phyloP scores from a whole-genome alignment of 2,888 invertebrate species.

The Alloplasta piceator region DNA sequence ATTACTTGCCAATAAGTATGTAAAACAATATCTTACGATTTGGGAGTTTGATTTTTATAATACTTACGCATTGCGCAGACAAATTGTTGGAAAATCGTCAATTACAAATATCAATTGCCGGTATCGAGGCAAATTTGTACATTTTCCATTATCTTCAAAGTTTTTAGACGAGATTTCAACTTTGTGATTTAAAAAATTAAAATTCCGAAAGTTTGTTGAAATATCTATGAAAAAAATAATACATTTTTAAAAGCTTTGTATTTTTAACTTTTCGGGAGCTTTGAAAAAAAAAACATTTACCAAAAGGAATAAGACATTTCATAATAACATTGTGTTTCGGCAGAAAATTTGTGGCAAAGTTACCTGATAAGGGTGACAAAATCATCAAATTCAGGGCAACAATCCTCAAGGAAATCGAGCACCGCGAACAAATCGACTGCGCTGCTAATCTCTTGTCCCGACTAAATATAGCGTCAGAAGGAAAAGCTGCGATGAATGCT shows the following conservation, averaged over 20 bases:
- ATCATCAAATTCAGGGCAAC: constrained; percentile 84
- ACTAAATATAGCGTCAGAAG: constrained; percentile 83
- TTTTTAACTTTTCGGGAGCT: too few species aligned
- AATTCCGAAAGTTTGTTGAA: too few species aligned
- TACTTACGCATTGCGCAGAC: too few species aligned
- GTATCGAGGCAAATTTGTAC: background rate
- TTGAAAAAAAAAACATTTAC: background rate
- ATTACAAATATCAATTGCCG: background rate
- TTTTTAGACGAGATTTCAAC: too few species aligned
- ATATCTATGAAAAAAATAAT: too few species aligned
- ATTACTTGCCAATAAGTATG: constrained; percentile 83
- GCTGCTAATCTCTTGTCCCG: constrained; percentile 84
- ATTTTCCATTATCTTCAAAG: too few species aligned
- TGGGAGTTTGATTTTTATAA: too few species aligned
- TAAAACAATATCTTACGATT: constrained; percentile 26
- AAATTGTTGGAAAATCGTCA: too few species aligned
- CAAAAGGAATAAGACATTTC: background rate
- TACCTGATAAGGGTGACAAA: constrained; percentile 87
- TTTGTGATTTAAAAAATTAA: too few species aligned
- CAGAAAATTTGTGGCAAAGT: constrained; percentile 84
- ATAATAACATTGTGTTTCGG: constrained; percentile 59
- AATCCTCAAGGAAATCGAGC: constrained; percentile 84
- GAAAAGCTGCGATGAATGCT: constrained; percentile 84
- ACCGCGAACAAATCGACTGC: constrained; percentile 84
- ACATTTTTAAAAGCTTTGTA: too few species aligned